A percentile compares a stretch with the other conserved stretches of the same genome.
Evolutionary conservation across 2,797 vertebrate genomes (phyloP).

Genomic region (Euthynnus affinis): DNA sequence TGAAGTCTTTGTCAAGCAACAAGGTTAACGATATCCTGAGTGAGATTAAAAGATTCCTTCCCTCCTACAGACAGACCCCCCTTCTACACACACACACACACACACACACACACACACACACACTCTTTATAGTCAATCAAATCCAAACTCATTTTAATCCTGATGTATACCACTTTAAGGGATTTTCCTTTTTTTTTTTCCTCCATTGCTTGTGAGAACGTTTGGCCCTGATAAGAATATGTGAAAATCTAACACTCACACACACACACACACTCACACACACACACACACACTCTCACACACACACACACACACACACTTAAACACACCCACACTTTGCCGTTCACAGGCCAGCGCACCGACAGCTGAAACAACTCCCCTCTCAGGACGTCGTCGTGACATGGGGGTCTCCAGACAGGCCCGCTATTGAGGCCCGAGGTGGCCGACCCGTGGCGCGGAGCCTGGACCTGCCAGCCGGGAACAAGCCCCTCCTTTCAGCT

Average conservation of each 20-base stretch:
- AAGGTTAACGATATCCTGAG: slow-evolving; percentile 57
- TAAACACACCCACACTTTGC: slow-evolving; percentile 38
- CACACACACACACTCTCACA: too few relatives aligned
- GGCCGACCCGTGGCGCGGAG: slow-evolving; percentile 19
- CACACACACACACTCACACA: too few relatives aligned
- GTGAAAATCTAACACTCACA: slow-evolving; percentile 11
- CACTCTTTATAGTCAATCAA: neutral
- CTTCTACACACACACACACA: slow-evolving; percentile 1
- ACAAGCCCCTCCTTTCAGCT: slow-evolving; percentile 75
- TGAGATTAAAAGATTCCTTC: slow-evolving; percentile 54
- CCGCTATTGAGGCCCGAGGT: slow-evolving; percentile 65
- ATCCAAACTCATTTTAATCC: neutral
- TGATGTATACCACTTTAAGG: neutral
- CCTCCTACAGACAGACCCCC: slow-evolving; percentile 12
- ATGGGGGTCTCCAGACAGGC: slow-evolving; percentile 68
- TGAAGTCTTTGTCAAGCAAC: slow-evolving; percentile 49
- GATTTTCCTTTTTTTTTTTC: slow-evolving; percentile 10
- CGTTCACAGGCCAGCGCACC: slow-evolving; percentile 32
- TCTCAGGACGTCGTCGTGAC: slow-evolving; percentile 76
- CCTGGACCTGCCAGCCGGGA: slow-evolving; percentile 54
- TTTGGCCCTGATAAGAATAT: slow-evolving; percentile 14
- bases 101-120: slow-evolving; percentile 9
- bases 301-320: too few relatives aligned
- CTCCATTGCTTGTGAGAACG: slow-evolving; percentile 10
- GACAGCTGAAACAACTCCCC: slow-evolving; percentile 80